A percentile compares a stretch with the other conserved stretches of the same genome.
Evolutionary conservation across 1,140 invertebrate species (phyloP).

Genomic region (Drosophila pseudoananassae): DNA sequence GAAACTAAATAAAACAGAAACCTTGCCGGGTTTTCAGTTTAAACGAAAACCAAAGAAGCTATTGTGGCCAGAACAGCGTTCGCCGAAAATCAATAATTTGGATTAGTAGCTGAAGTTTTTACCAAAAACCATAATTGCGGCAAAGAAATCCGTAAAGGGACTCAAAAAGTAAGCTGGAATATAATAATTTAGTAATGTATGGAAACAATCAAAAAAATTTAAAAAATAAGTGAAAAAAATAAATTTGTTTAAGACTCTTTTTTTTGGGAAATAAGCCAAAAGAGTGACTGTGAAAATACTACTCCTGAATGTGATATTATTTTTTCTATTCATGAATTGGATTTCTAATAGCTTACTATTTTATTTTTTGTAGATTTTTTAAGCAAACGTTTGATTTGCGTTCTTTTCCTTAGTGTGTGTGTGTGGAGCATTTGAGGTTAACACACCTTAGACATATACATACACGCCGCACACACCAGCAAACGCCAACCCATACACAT

Average conservation of each 20-base stretch:
- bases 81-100: constrained; percentile 75
- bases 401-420: constrained; percentile 26
- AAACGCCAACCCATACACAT: constrained; percentile 32
- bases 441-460: constrained; percentile 83
- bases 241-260: background rate
- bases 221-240: background rate
- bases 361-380: constrained; percentile 12
- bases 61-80: constrained; percentile 44
- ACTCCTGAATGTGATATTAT: background rate
- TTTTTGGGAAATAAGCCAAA: background rate
- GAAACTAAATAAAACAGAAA: constrained; percentile 35
- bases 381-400: constrained; percentile 35
- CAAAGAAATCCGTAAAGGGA: constrained; percentile 14
- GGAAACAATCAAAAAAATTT: too few species aligned
- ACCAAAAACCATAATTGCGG: constrained; percentile 12
- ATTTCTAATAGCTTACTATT: background rate
- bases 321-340: background rate
- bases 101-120: constrained; percentile 69
- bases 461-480: constrained; percentile 55
- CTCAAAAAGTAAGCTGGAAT: constrained; percentile 59
- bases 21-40: constrained; percentile 30
- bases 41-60: constrained; percentile 27
- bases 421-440: constrained; percentile 74
- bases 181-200: background rate
- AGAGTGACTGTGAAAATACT: background rate